A percentile compares a stretch with the other conserved stretches of the same genome.
Conservation (phyloP, 2,113 vertebrate genomes). For the Syngnathoides biaculeatus region DNA sequence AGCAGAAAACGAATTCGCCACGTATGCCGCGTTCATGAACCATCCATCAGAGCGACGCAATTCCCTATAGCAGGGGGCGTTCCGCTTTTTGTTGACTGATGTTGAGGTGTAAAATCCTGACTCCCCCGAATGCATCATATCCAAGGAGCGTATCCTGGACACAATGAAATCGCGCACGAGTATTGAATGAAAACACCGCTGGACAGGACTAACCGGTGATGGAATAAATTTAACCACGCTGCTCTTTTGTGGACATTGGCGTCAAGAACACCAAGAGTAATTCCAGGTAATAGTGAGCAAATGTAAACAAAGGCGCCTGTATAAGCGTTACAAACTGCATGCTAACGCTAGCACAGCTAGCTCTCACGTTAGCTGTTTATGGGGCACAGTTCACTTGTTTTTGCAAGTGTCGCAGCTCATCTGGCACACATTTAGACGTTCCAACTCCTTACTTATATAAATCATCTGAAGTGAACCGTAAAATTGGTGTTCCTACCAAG, state of each 20-base stretch:
- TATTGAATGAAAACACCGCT: conserved; percentile 37
- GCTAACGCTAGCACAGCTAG: conserved; percentile 27
- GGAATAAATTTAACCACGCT: not conserved
- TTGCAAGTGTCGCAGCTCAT: not conserved
- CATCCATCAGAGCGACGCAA: not conserved
- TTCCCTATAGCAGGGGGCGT: not conserved
- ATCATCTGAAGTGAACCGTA: too few relatives aligned
- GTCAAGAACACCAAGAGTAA: not conserved
- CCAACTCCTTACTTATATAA: too few relatives aligned
- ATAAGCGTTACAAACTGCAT: not conserved
- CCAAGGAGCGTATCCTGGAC: not conserved
- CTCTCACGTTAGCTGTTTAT: conserved; percentile 11
- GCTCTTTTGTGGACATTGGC: not conserved
- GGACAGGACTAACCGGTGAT: conserved; percentile 5
- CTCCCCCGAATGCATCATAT: not conserved
- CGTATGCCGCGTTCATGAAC: conserved; percentile 38
- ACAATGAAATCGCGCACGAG: conserved; percentile 1
- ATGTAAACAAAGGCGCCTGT: not conserved
- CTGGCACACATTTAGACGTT: not conserved
- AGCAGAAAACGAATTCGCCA: not conserved
- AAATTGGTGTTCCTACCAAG: not conserved
- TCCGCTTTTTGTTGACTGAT: too few relatives aligned
- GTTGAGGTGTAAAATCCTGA: not conserved
- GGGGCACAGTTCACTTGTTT: not conserved
- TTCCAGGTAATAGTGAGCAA: conserved; percentile 37